phyloP scores from a whole-genome alignment of 2,797 vertebrate genomes.

The Notolabrus celidotus region DNA sequence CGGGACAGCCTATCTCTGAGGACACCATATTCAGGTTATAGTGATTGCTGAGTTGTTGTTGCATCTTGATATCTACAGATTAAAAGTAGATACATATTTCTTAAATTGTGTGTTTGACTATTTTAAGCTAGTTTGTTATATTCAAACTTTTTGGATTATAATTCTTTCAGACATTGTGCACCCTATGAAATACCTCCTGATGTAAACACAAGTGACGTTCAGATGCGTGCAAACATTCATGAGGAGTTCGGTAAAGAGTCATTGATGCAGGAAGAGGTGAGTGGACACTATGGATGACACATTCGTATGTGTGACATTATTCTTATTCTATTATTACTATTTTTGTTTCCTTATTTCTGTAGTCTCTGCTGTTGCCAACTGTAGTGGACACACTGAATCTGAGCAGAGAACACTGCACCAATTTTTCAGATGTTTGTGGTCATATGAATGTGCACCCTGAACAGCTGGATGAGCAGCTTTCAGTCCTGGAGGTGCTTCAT shows the following conservation, averaged over 20 bases:
- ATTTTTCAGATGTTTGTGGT: constrained; percentile 66
- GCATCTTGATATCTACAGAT: not conserved
- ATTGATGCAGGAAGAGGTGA: constrained; percentile 84
- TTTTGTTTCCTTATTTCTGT: constrained; percentile 28
- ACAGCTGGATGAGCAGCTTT: constrained; percentile 60
- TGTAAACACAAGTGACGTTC: not conserved
- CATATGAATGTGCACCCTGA: constrained; percentile 78
- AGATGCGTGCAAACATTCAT: constrained; percentile 25
- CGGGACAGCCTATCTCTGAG: constrained; percentile 73
- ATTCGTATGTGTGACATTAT: not conserved
- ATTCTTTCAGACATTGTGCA: constrained; percentile 56
- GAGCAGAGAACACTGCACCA: constrained; percentile 35
- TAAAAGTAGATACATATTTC: too few species aligned
- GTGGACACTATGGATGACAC: not conserved
- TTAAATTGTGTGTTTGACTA: not conserved
- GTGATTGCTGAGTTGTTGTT: not conserved
- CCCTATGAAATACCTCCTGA: constrained; percentile 59
- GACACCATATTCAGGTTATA: constrained; percentile 85
- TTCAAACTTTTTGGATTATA: constrained; percentile 11
- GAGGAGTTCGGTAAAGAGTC: constrained; percentile 84
- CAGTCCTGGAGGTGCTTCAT: constrained; percentile 72
- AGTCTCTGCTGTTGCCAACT: constrained; percentile 84
- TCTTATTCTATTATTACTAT: not conserved
- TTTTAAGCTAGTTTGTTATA: not conserved
- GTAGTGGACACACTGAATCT: constrained; percentile 68